Conservation (phyloP, 1,140 invertebrate genomes). For the Drosophila bocqueti region DNA sequence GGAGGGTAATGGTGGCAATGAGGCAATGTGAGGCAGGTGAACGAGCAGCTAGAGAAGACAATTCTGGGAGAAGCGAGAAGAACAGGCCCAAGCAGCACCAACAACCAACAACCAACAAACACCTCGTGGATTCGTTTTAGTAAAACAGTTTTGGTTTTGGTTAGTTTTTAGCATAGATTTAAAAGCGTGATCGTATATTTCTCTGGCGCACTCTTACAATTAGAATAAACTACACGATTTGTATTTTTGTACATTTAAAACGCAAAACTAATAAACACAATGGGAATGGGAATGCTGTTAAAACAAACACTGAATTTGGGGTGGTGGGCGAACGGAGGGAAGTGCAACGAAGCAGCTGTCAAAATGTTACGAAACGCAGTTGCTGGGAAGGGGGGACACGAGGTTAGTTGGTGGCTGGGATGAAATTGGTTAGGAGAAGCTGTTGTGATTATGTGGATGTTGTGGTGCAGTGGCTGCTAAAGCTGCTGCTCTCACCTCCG, state of each 20-base stretch:
- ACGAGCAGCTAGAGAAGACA: conserved; percentile 23
- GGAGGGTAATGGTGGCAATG: conserved; percentile 2
- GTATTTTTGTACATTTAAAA: conserved; percentile 42
- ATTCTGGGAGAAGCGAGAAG: conserved; percentile 30
- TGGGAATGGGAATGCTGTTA: conserved; percentile 2
- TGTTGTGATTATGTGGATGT: conserved; percentile 50
- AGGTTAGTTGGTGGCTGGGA: conserved; percentile 19
- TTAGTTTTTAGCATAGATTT: conserved; percentile 60
- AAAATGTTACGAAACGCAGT: conserved; percentile 15
- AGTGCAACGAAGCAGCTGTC: conserved; percentile 16
- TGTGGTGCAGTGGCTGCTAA: conserved; percentile 55
- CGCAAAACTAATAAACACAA: conserved; percentile 16
- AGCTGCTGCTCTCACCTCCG: conserved; percentile 71
- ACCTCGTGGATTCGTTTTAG: conserved; percentile 53
- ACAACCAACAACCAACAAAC: conserved; percentile 47
- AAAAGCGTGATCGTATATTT: conserved; percentile 73
- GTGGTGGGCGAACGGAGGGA: conserved; percentile 1
- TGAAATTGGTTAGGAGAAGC: conserved; percentile 21
- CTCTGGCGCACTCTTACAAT: conserved; percentile 58
- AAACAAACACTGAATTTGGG: conserved; percentile 2
- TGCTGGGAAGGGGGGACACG: conserved; percentile 11
- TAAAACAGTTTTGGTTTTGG: conserved; percentile 78
- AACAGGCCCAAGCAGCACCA: conserved; percentile 53
- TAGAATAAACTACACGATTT: conserved; percentile 56
- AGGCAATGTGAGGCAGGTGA: conserved; percentile 7